These are phyloP conservation scores for Hoplodrina ambigua DNA, from an alignment of 2,888 invertebrate species.

Conservation along the genomic window DNA sequence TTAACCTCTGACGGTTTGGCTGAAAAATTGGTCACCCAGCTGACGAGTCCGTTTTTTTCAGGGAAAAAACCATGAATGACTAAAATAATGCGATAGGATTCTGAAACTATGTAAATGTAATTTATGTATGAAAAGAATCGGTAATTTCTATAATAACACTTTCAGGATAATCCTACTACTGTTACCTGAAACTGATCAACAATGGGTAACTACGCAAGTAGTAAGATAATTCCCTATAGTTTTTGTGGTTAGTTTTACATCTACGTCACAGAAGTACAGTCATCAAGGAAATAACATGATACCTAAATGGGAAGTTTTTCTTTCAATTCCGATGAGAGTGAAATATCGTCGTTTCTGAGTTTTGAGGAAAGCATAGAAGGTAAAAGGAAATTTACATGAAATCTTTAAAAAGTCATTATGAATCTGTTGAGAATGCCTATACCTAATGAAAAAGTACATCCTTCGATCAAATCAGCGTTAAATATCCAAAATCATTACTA, in stretches of 20 bases:
- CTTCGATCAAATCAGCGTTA: too few relatives aligned
- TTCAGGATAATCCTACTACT: constrained; percentile 1
- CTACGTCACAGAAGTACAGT: constrained; percentile 20
- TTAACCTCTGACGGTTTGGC: too few relatives aligned
- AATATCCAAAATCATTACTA: too few relatives aligned
- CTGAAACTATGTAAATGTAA: too few relatives aligned
- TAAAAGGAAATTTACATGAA: not conserved
- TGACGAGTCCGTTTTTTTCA: not conserved
- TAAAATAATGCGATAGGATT: too few relatives aligned
- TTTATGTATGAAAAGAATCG: too few relatives aligned
- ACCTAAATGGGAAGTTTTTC: not conserved
- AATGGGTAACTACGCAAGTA: not conserved
- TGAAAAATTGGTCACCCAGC: too few relatives aligned
- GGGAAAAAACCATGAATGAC: too few relatives aligned
- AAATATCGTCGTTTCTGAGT: not conserved
- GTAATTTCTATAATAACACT: too few relatives aligned
- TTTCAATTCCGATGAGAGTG: not conserved
- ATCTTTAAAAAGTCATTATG: too few relatives aligned
- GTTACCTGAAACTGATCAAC: constrained; percentile 9
- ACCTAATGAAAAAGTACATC: too few relatives aligned
- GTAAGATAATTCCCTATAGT: not conserved
- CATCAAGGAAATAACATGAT: not conserved
- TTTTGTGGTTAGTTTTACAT: not conserved
- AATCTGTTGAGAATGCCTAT: too few relatives aligned
- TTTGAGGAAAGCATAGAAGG: not conserved